phyloP scores from a whole-genome alignment of 1,140 invertebrate genomes.

The Papilio polyxenes region DNA sequence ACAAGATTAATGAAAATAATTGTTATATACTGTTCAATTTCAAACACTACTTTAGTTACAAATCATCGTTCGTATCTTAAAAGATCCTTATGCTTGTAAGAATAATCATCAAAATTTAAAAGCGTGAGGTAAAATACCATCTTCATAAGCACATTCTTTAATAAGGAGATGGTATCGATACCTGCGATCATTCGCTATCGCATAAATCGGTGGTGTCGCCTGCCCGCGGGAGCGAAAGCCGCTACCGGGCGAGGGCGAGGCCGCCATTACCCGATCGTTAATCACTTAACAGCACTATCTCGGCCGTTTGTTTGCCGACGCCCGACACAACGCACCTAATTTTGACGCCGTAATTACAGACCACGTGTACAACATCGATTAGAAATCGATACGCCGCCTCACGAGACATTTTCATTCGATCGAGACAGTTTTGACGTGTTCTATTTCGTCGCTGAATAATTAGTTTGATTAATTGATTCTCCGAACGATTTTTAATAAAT shows the following conservation, averaged over 20 bases:
- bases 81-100: neutral
- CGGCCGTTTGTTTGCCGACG: slow-evolving; percentile 45
- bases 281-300: slow-evolving; percentile 50
- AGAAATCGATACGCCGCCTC: slow-evolving; percentile 42
- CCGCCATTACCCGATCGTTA: slow-evolving; percentile 63
- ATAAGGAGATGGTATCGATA: slow-evolving; percentile 7
- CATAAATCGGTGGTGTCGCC: slow-evolving; percentile 46
- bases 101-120: neutral
- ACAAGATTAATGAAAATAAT: too few relatives aligned
- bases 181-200: slow-evolving; percentile 40
- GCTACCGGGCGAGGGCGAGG: slow-evolving; percentile 53
- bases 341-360: slow-evolving; percentile 51
- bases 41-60: neutral
- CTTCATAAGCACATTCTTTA: neutral
- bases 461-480: neutral
- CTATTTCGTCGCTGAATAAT: slow-evolving; percentile 18
- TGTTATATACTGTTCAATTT: too few relatives aligned
- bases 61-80: neutral
- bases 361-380: slow-evolving; percentile 39
- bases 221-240: slow-evolving; percentile 65
- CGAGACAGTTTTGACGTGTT: slow-evolving; percentile 17
- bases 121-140: neutral
- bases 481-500: neutral
- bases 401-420: slow-evolving; percentile 31
- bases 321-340: slow-evolving; percentile 42